These are phyloP conservation scores for Itoplectis maculator DNA, from an alignment of 2,888 invertebrate species.

Conservation along the genomic window DNA sequence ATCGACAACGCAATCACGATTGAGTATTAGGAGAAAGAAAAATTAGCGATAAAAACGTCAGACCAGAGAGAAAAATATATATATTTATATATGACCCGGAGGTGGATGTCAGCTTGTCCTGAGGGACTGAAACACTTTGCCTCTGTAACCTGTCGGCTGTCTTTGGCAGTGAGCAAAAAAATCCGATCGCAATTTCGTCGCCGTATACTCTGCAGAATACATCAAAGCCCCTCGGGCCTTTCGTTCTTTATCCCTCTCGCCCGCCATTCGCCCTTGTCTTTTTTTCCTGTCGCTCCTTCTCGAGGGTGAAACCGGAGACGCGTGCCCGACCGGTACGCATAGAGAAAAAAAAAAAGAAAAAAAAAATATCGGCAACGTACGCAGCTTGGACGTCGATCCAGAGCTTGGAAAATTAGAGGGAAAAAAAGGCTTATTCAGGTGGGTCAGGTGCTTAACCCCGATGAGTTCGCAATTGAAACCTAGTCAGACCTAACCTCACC, in stretches of 20 bases:
- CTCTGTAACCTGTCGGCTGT: conserved; percentile 40
- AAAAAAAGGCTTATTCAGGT: not conserved
- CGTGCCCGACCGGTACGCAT: conserved; percentile 1
- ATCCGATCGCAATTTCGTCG: conserved; percentile 51
- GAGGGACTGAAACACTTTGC: conserved; percentile 51
- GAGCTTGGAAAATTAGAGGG: not conserved
- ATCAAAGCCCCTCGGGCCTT: conserved; percentile 47
- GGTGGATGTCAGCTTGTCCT: conserved; percentile 21
- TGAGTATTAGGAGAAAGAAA: conserved; percentile 18
- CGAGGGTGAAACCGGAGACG: conserved; percentile 15
- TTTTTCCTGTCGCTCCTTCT: conserved; percentile 21
- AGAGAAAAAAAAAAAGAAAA: not conserved
- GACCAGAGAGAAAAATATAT: conserved; percentile 9
- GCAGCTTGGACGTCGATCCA: conserved; percentile 8
- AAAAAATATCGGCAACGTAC: not conserved
- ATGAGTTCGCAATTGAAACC: not conserved
- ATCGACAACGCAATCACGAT: not conserved
- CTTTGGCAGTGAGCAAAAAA: conserved; percentile 33
- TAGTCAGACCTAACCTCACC: not conserved
- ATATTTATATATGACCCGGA: conserved; percentile 11
- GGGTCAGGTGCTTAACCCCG: not conserved
- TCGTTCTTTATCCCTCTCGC: conserved; percentile 6
- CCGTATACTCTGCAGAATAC: conserved; percentile 45
- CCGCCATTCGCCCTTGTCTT: conserved; percentile 16
- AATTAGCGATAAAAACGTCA: conserved; percentile 14